Evolutionary conservation across 2,888 invertebrate species (phyloP).

Genomic region (Willowsia nigromaculata): DNA sequence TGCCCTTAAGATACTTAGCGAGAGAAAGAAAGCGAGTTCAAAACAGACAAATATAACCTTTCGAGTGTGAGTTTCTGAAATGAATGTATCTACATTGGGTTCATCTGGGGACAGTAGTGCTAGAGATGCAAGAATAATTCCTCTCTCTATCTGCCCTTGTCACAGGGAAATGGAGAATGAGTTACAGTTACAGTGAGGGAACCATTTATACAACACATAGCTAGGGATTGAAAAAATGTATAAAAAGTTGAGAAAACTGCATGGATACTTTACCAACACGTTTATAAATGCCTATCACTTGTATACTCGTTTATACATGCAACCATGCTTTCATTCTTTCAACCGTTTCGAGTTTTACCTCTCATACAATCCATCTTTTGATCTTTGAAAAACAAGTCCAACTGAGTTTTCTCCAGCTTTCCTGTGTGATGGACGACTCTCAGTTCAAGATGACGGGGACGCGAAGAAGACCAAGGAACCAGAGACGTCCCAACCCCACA

Average conservation of each 20-base stretch:
- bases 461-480: neutral
- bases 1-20: no score
- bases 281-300: no score
- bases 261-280: no score
- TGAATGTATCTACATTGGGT: no score
- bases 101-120: neutral
- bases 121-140: neutral
- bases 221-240: neutral
- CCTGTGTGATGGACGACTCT: constrained; percentile 66
- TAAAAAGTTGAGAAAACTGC: neutral
- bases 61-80: no score
- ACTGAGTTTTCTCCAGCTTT: constrained; percentile 28
- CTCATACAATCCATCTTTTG: constrained; percentile 70
- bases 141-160: constrained; percentile 3
- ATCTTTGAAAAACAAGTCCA: constrained; percentile 65
- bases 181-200: constrained; percentile 45
- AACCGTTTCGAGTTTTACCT: constrained; percentile 46
- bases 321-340: constrained; percentile 31
- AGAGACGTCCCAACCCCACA: constrained; percentile 58
- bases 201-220: neutral
- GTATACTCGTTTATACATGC: no score
- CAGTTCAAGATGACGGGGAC: constrained; percentile 65
- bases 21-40: no score
- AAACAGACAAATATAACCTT: no score
- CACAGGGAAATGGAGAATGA: constrained; percentile 33